Conservation (phyloP, 2,888 invertebrate genomes). For the Polyommatus icarus region DNA sequence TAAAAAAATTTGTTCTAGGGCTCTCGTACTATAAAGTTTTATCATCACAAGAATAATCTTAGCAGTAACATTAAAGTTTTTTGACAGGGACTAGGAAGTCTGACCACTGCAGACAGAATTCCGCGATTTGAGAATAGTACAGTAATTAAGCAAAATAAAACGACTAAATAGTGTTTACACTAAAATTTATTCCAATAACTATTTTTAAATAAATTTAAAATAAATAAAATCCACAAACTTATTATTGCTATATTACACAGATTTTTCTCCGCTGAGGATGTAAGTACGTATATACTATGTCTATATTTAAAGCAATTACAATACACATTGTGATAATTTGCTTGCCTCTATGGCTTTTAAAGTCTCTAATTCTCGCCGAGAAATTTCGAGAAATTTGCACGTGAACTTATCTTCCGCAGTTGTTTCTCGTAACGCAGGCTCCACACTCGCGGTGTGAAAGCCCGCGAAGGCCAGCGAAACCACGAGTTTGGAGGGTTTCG, state of each 20-base stretch:
- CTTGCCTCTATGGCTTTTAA: background rate
- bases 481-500: no score
- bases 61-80: no score
- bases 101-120: no score
- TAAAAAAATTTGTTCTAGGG: no score
- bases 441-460: no score
- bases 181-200: slow-evolving; percentile 39
- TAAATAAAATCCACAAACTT: slow-evolving; percentile 22
- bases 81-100: no score
- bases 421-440: no score
- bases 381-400: background rate
- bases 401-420: no score
- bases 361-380: background rate
- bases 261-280: slow-evolving; percentile 40
- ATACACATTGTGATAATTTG: background rate
- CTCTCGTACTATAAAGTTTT: no score
- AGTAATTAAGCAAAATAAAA: slow-evolving; percentile 3
- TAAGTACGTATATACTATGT: slow-evolving; percentile 38
- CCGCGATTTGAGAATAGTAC: background rate
- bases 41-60: no score
- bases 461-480: no score
- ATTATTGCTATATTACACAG: slow-evolving; percentile 25
- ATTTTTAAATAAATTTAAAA: slow-evolving; percentile 38
- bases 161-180: slow-evolving; percentile 27
- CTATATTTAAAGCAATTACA: background rate